These are phyloP conservation scores for Dreissena rostriformis DNA, from an alignment of 1,140 invertebrate species.

Conservation along the genomic window DNA sequence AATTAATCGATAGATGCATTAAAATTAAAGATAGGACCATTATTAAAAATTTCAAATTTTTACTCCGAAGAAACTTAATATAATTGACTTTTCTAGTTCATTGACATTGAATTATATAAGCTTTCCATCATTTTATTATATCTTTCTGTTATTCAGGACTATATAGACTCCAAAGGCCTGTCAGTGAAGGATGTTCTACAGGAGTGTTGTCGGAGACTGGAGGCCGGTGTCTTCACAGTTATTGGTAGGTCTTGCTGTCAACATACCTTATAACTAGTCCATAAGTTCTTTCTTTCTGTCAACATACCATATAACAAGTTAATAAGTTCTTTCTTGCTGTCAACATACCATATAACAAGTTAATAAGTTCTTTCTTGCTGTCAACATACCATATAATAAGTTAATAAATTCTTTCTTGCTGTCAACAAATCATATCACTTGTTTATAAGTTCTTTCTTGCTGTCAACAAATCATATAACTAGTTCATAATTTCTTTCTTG, in stretches of 20 bases:
- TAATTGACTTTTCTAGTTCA: too few species aligned
- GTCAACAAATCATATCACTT: neutral
- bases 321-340: neutral
- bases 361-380: neutral
- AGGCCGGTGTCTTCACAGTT: constrained; percentile 68
- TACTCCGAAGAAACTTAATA: too few species aligned
- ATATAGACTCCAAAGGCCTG: constrained; percentile 68
- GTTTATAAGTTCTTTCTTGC: neutral
- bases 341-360: neutral
- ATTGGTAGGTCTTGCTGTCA: constrained; percentile 60
- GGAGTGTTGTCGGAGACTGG: constrained; percentile 68
- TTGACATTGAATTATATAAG: too few species aligned
- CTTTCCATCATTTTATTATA: too few species aligned
- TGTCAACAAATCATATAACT: too few species aligned
- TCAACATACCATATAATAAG: neutral
- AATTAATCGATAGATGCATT: too few species aligned
- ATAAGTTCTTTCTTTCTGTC: too few species aligned
- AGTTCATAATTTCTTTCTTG: too few species aligned
- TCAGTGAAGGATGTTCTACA: constrained; percentile 73
- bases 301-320: too few species aligned
- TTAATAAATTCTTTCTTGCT: neutral
- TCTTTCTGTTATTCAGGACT: constrained; percentile 69
- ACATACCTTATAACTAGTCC: too few species aligned
- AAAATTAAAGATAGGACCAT: too few species aligned
- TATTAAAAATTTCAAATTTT: too few species aligned